Conservation (phyloP, 2,797 vertebrate genomes). For the Odontamblyopus rebecca region DNA sequence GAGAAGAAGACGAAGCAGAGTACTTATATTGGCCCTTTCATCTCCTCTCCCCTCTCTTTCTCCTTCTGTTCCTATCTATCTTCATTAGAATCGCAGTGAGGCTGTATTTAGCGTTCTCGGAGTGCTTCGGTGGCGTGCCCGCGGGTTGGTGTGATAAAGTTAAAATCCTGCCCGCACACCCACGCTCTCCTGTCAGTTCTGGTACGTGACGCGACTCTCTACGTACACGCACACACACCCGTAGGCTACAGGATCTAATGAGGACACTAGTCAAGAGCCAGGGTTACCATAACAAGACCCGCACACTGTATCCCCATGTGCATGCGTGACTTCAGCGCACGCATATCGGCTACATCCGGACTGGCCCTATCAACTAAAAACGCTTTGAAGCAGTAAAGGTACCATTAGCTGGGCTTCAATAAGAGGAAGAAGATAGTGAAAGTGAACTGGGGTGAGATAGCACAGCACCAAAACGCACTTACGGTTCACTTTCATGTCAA, state of each 20-base stretch:
- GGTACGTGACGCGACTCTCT: constrained; percentile 49
- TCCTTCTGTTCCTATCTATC: constrained; percentile 60
- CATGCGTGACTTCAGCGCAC: not conserved
- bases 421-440: constrained; percentile 33
- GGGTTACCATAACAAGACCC: constrained; percentile 63
- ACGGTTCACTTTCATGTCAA: constrained; percentile 48
- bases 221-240: constrained; percentile 36
- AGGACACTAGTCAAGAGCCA: constrained; percentile 52
- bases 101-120: constrained; percentile 72
- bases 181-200: constrained; percentile 42
- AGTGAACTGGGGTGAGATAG: constrained; percentile 39
- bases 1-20: constrained; percentile 45
- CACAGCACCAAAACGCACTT: constrained; percentile 49
- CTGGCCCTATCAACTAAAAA: constrained; percentile 52
- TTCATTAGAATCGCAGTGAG: constrained; percentile 73
- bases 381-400: constrained; percentile 58
- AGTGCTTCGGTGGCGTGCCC: constrained; percentile 61
- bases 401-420: constrained; percentile 51
- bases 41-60: constrained; percentile 47
- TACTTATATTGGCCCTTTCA: constrained; percentile 58
- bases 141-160: constrained; percentile 52
- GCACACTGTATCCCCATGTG: constrained; percentile 23
- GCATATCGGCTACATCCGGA: constrained; percentile 7
- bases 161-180: constrained; percentile 42
- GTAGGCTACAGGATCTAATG: constrained; percentile 56